Percentiles rank a stretch among this genome's conserved stretches.
Evolutionary conservation across 2,797 vertebrate genomes (phyloP).

Genomic region (Capromys pilorides): DNA sequence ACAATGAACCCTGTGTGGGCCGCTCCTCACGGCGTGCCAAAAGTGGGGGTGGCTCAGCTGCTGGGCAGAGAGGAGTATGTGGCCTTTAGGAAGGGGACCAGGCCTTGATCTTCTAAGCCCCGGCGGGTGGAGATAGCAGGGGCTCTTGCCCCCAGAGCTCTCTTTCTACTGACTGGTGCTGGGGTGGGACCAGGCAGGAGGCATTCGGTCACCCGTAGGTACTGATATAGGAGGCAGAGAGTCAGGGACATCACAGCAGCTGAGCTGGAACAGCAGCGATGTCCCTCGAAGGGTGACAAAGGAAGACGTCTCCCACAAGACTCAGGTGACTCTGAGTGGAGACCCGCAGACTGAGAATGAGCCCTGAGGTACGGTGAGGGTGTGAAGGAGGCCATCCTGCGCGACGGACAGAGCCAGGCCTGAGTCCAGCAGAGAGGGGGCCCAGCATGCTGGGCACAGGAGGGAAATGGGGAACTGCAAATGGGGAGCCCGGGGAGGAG

Average conservation of each 20-base stretch:
- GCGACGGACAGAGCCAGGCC: not conserved
- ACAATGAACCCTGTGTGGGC: not conserved
- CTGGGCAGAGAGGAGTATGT: not conserved
- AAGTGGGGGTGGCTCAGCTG: not conserved
- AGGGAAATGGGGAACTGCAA: not conserved
- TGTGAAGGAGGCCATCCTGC: accelerated
- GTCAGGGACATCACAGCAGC: not conserved
- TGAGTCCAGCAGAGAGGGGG: not conserved
- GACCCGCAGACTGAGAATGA: not conserved
- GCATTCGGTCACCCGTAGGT: too few relatives aligned
- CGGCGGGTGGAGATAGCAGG: not conserved
- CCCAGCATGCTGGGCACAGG: not conserved
- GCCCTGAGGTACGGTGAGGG: accelerated
- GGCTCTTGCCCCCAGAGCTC: not conserved
- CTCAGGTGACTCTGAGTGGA: not conserved
- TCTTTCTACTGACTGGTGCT: not conserved
- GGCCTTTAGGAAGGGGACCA: not conserved
- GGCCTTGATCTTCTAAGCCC: not conserved
- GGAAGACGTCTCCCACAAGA: not conserved
- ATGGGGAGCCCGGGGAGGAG: not conserved
- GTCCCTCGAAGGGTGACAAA: not conserved
- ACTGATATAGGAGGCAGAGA: not conserved
- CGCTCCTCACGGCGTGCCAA: not conserved
- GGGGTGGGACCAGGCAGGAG: not conserved
- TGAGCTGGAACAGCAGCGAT: not conserved